Evolutionary conservation across 2,888 invertebrate genomes (phyloP), one percentile per base, ranked within the genome.

Genomic region (Eupithecia exiguata): DNA sequence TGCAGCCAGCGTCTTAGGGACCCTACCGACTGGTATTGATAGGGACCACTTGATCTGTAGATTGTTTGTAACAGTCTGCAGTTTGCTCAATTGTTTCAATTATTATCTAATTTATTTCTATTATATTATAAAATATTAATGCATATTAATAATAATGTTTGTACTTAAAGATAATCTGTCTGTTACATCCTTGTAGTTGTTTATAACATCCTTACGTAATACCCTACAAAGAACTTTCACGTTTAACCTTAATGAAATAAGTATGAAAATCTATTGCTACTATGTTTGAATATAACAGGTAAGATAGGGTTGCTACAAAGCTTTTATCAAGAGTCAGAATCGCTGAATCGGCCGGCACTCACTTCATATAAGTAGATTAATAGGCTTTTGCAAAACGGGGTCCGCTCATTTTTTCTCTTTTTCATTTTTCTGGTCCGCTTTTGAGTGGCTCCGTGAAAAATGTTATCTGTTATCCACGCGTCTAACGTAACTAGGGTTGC

Each of bases 331-430:
- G 35, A 69, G 75, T 69, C 65, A 40, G 65, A 38, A 49, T 73
- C 46, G 70, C 72, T 70, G 75, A 75, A 75, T 73, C 72, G 68
- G 63, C 70, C 71, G 72, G 67, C 71, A 79, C 79, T 74, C 73
- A 65, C 72, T 81, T 76, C 81, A 80, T 81, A 83, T 82, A 78
- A 80, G 81, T 79, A 82, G 83, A 84, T 84, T 84, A 84, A 84
- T 83, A 81, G 79, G 74, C 78, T 77, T 79, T 53, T 61, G 70
- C 75, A 69, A 80, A 77, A 69, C 75, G 77, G 74, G 66, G 80
- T 78, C 74, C 82, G 78, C 79, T 79, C 76, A 80, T 79, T 82
- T 83, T 79, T 78, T 77, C 72, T 78, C 74, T 77, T 71, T 72
- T 79, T 77, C 76, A 78, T 79, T 78, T 70, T 79, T 77, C 66